These are phyloP conservation scores for Nyctereutes procyonoides DNA, from an alignment of 2,113 vertebrate genomes.

Conservation along the genomic window DNA sequence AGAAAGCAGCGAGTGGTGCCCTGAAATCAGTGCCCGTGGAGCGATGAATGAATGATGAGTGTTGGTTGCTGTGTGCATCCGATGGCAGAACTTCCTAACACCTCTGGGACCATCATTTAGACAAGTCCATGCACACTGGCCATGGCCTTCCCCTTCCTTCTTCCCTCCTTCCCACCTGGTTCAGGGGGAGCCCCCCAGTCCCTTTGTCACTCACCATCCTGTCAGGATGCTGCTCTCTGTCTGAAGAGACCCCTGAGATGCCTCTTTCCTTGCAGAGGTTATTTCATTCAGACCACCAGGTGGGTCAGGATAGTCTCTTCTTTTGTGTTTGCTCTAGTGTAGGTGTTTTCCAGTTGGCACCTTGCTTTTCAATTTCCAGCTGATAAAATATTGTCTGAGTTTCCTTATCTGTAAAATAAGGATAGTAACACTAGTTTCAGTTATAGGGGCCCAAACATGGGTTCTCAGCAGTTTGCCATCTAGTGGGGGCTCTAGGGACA, in stretches of 20 bases:
- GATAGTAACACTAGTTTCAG: neutral
- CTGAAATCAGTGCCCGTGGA: neutral
- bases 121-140: neutral
- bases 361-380: neutral
- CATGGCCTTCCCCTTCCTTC: too few relatives aligned
- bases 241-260: accelerated
- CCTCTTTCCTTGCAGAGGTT: neutral
- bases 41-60: neutral
- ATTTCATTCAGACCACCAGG: too few relatives aligned
- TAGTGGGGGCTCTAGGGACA: neutral
- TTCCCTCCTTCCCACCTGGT: too few relatives aligned
- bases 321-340: neutral
- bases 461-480: neutral
- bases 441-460: neutral
- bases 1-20: neutral
- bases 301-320: neutral
- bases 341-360: neutral
- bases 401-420: neutral
- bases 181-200: neutral
- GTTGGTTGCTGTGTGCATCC: neutral
- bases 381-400: neutral
- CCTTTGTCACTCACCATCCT: neutral
- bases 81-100: neutral
- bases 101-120: too few relatives aligned
- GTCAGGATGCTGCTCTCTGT: neutral